Percentiles rank a stretch among this genome's conserved stretches.
phyloP scores from a whole-genome alignment of 2,113 vertebrate species.

The Garra rufa region DNA sequence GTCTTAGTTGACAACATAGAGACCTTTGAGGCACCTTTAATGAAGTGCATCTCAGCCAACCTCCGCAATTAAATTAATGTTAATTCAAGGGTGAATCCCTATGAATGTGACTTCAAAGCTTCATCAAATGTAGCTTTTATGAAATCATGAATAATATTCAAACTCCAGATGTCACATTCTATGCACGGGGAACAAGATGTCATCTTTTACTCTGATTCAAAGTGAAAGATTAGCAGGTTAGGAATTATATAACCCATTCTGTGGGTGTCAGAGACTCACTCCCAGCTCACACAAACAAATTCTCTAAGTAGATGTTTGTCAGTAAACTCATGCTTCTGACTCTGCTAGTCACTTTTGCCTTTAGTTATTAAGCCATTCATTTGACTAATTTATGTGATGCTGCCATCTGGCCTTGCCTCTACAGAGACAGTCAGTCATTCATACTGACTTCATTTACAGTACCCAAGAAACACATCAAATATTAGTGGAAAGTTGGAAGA shows the following conservation, averaged over 20 bases:
- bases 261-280: neutral
- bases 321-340: neutral
- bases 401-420: neutral
- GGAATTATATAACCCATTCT: neutral
- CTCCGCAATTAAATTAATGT: neutral
- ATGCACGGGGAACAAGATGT: neutral
- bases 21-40: constrained; percentile 18
- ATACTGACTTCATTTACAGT: constrained; percentile 23
- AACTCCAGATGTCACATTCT: constrained; percentile 24
- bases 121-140: constrained; percentile 29
- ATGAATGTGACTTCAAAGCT: constrained; percentile 17
- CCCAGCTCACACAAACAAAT: neutral
- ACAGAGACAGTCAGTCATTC: constrained; percentile 4
- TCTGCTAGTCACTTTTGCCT: neutral
- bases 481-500: neutral
- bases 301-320: neutral
- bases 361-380: constrained; percentile 16
- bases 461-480: constrained; percentile 38
- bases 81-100: constrained; percentile 8
- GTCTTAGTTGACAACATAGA: neutral
- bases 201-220: neutral
- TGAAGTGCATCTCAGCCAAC: constrained; percentile 20
- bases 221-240: constrained; percentile 5
- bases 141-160: constrained; percentile 25
- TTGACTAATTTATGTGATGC: constrained; percentile 27